These are phyloP conservation scores for Ranitomeya imitator DNA, from an alignment of 2,113 vertebrate genomes.

Conservation along the genomic window DNA sequence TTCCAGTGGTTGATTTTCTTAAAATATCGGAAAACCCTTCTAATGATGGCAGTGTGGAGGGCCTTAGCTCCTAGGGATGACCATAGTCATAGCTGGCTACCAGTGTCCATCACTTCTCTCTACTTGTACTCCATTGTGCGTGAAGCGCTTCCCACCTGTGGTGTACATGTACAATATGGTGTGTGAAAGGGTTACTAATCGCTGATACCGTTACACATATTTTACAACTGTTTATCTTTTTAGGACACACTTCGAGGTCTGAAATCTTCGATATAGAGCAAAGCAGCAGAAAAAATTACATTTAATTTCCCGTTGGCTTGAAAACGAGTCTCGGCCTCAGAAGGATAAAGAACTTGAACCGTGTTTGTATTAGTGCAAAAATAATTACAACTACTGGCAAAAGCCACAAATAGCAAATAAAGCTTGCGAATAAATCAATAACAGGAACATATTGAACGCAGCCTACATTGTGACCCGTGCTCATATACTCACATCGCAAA, in stretches of 20 bases:
- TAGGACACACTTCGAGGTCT: neutral
- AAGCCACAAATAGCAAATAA: constrained; percentile 47
- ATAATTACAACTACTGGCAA: constrained; percentile 28
- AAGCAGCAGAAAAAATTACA: constrained; percentile 32
- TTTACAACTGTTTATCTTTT: constrained; percentile 33
- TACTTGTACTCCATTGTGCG: neutral
- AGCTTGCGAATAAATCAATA: constrained; percentile 27
- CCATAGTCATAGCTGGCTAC: too few relatives aligned
- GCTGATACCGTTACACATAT: neutral
- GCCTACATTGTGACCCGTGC: constrained; percentile 9
- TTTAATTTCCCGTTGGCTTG: constrained; percentile 43
- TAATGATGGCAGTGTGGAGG: too few relatives aligned
- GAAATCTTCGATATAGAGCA: constrained; percentile 1
- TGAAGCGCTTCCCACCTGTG: neutral
- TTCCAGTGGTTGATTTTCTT: too few relatives aligned
- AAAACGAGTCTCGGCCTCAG: constrained; percentile 9
- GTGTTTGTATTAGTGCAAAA: constrained; percentile 32
- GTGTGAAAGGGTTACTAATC: neutral
- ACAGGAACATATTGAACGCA: constrained; percentile 34
- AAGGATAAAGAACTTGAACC: constrained; percentile 3
- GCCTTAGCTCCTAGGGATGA: too few relatives aligned
- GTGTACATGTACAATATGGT: neutral
- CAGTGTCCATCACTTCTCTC: neutral
- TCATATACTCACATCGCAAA: constrained; percentile 25
- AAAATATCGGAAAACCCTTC: too few relatives aligned